Evolutionary conservation across 1,140 invertebrate species (phyloP).

Genomic region (Monochamus saltuarius): DNA sequence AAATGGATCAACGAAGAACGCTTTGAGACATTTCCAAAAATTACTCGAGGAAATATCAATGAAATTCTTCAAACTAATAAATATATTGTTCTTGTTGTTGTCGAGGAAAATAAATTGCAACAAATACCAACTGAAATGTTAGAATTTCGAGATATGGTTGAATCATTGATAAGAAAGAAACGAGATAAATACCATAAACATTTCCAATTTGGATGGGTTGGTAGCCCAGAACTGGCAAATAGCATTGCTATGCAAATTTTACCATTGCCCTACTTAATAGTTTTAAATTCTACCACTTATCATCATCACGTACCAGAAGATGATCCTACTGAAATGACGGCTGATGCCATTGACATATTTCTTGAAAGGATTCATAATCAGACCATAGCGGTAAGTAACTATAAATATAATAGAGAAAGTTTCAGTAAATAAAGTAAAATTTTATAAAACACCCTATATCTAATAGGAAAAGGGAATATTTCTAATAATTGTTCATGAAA

Average conservation of each 20-base stretch:
- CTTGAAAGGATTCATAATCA: constrained; percentile 74
- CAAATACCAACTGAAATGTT: constrained; percentile 78
- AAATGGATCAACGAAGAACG: constrained; percentile 89
- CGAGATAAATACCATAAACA: constrained; percentile 75
- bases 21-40: constrained; percentile 87
- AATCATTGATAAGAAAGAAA: constrained; percentile 76
- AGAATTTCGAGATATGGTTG: constrained; percentile 83
- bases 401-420: no score
- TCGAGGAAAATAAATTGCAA: constrained; percentile 84
- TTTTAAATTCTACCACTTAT: constrained; percentile 86
- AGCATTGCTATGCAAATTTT: constrained; percentile 85
- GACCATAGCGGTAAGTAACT: constrained; percentile 64
- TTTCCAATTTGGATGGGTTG: constrained; percentile 94
- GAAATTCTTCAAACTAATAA: constrained; percentile 82
- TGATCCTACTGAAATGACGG: constrained; percentile 75
- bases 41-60: constrained; percentile 80
- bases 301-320: constrained; percentile 89
- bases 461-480: no score
- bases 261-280: constrained; percentile 81
- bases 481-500: no score
- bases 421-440: no score
- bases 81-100: constrained; percentile 80
- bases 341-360: constrained; percentile 76
- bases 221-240: constrained; percentile 82
- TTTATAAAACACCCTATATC: no score